A percentile compares a stretch with the other conserved stretches of the same genome.
These are phyloP conservation scores for Xestobium rufovillosum DNA, from an alignment of 2,888 invertebrate species.

Conservation along the genomic window DNA sequence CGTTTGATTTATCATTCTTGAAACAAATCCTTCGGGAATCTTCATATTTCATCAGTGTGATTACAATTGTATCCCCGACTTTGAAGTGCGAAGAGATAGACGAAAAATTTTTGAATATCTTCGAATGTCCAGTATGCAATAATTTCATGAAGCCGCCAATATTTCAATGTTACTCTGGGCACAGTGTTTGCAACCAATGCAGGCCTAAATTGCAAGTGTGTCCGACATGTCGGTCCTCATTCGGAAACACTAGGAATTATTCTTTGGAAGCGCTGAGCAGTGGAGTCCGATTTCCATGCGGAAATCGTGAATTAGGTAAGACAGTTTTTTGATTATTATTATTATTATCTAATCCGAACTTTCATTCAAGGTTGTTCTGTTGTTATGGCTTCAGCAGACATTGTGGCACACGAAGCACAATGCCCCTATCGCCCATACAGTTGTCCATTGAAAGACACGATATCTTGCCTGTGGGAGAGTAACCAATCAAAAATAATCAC, in stretches of 20 bases:
- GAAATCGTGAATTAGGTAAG: conserved; percentile 31
- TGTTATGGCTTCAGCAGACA: conserved; percentile 25
- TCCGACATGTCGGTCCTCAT: conserved; percentile 33
- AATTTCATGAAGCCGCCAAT: conserved; percentile 36
- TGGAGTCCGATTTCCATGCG: conserved; percentile 32
- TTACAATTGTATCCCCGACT: conserved; percentile 27
- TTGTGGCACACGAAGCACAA: conserved; percentile 29
- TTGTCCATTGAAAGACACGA: conserved; percentile 30
- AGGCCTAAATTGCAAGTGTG: conserved; percentile 33
- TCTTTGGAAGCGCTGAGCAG: conserved; percentile 33
- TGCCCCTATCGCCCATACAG: conserved; percentile 30
- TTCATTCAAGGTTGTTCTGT: conserved; percentile 33
- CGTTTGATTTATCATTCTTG: conserved; percentile 29
- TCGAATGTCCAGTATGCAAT: conserved; percentile 38
- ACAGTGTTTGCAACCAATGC: conserved; percentile 35
- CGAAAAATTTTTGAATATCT: conserved; percentile 32
- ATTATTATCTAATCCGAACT: no score
- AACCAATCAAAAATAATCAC: conserved; percentile 15
- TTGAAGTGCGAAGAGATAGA: conserved; percentile 25
- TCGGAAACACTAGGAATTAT: conserved; percentile 35
- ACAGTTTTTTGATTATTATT: no score
- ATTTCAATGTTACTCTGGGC: conserved; percentile 35
- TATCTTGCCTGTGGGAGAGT: conserved; percentile 21
- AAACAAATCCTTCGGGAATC: conserved; percentile 29
- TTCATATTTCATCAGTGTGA: conserved; percentile 24